These are phyloP conservation scores for Gallinago media DNA, from an alignment of 2,113 vertebrate genomes.

Conservation along the genomic window DNA sequence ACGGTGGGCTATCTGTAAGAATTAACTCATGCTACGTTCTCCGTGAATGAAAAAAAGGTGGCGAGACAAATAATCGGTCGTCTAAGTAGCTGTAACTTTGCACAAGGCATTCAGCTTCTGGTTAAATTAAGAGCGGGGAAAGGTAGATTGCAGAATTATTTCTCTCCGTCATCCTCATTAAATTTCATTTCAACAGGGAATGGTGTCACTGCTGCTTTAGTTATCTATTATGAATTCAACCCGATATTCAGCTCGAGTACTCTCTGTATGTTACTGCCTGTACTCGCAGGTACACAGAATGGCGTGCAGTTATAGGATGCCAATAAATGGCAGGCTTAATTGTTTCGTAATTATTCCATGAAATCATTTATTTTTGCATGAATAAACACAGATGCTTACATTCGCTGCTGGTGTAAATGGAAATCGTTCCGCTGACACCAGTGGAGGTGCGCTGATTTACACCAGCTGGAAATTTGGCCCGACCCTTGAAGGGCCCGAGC, in stretches of 20 bases:
- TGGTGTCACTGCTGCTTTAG: conserved; percentile 56
- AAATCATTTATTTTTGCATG: conserved; percentile 57
- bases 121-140: conserved; percentile 70
- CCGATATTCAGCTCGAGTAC: background rate
- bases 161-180: conserved; percentile 73
- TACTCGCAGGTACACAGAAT: conserved; percentile 18
- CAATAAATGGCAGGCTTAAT: conserved; percentile 54
- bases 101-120: conserved; percentile 44
- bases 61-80: conserved; percentile 34
- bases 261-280: background rate
- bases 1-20: background rate
- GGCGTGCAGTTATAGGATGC: background rate
- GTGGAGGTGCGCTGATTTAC: background rate
- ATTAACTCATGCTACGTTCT: background rate
- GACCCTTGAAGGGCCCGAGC: conserved; percentile 43
- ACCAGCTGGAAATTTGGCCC: conserved; percentile 36
- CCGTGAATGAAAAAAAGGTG: background rate
- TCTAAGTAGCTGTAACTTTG: conserved; percentile 52
- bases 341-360: conserved; percentile 57
- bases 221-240: conserved; percentile 42
- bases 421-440: background rate
- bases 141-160: conserved; percentile 61
- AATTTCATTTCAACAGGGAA: conserved; percentile 73
- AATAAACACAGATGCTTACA: conserved; percentile 57
- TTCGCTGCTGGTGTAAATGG: background rate